phyloP scores from a whole-genome alignment of 2,797 vertebrate genomes.

The Pseudocheirus occidentalis region DNA sequence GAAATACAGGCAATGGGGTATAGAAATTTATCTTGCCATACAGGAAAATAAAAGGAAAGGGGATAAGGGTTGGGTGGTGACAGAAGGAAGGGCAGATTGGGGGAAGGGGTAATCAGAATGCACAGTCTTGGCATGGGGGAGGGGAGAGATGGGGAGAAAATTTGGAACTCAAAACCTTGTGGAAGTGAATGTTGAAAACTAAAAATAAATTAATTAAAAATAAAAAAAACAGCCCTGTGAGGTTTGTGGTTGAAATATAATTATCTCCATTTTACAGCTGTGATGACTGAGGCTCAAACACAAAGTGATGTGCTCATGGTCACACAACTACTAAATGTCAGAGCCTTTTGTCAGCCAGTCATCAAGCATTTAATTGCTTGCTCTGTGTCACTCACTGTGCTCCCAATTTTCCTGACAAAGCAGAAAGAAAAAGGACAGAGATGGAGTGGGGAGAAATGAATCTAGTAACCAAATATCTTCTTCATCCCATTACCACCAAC shows the following conservation, averaged over 20 bases:
- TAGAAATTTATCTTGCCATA: too few relatives aligned
- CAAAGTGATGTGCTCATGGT: background rate
- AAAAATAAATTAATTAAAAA: too few relatives aligned
- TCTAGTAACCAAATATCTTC: background rate
- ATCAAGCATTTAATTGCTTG: background rate
- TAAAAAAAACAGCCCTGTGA: background rate
- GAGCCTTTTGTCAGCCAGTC: background rate
- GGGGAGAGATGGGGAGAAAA: too few relatives aligned
- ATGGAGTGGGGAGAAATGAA: background rate
- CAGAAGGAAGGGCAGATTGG: too few relatives aligned
- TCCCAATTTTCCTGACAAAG: background rate
- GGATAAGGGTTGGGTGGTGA: too few relatives aligned
- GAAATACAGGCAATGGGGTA: too few relatives aligned
- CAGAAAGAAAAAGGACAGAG: background rate
- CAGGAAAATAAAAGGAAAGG: too few relatives aligned
- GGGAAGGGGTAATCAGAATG: too few relatives aligned
- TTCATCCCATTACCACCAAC: background rate
- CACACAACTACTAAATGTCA: background rate
- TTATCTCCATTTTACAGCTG: background rate
- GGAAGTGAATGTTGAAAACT: too few relatives aligned
- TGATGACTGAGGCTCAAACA: background rate
- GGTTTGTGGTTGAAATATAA: background rate
- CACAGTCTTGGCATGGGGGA: too few relatives aligned
- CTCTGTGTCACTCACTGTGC: background rate
- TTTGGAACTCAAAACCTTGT: too few relatives aligned